Base-by-base conservation (phyloP, 2,797 vertebrate genomes). In the Echiichthys vipera region DNA sequence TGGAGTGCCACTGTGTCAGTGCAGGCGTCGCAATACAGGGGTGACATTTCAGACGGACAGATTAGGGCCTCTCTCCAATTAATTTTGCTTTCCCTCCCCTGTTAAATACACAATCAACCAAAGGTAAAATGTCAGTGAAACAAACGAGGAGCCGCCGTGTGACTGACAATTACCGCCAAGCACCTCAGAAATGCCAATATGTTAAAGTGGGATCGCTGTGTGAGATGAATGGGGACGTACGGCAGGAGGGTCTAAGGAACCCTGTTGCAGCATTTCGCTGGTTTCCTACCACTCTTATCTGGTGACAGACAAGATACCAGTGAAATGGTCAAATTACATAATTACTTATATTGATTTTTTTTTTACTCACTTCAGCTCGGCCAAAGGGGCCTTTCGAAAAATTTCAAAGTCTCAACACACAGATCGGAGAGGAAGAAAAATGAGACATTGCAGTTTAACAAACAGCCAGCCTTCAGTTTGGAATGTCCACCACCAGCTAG, bases 31-130 rank as follows among this genome's bases (percentile, higher is more conserved):
- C 89, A 84, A 88, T 83, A 85, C 90, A 84, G 85, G 85, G 92
- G 92, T 95, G 94, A 94, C 94, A 95, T 95, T 95, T 95, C 91
- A 91, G 84, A 88, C 89, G 86, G 93, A 93, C 91, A 93, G 94
- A 94, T 93, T 94, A 94, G 90, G 88, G 92, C 91, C 78, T 82
- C 91, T 76, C 90, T 93, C 93, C 93, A 95, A 95, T 95, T 95
- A 94, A 95, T 94, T 93, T 94, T 78, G 89, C 92, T 90, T 92
- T 88, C 86, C 82, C 90, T 84, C 71, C 85, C 88, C 87, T 71
- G 89, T 94, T 95, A 95, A 94, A 94, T 92, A 94, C 92, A 94
- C 93, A 95, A 94, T 95, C 94, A 95, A 92, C 82, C 89, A 91
- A 92, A 94, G 93, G 91, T 92, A 90, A 94, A 95, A 95, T 95